Evolutionary conservation across 2,888 invertebrate genomes (phyloP).

Genomic region (Papilio gigon): DNA sequence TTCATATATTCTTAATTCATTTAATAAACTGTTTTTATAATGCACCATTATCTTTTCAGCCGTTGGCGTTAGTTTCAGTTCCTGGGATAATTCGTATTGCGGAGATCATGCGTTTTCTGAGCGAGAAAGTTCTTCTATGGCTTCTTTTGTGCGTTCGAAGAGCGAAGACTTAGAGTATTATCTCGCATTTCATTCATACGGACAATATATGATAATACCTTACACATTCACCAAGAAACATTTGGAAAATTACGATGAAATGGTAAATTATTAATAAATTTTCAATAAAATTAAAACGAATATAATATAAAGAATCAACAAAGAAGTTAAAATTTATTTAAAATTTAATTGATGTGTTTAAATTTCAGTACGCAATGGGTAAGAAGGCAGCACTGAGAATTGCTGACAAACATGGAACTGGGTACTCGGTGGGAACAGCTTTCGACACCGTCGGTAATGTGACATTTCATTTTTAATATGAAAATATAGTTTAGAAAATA

Average conservation of each 20-base stretch:
- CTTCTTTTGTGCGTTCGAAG: conserved; percentile 60
- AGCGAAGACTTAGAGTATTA: conserved; percentile 73
- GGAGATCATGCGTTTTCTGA: conserved; percentile 80
- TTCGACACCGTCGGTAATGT: conserved; percentile 68
- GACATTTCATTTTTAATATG: not conserved
- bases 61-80: conserved; percentile 51
- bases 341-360: not conserved
- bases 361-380: conserved; percentile 54
- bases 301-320: not conserved
- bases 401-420: conserved; percentile 49
- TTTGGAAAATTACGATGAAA: conserved; percentile 65
- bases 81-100: conserved; percentile 59
- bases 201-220: conserved; percentile 83
- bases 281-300: not conserved
- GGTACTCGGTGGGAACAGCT: conserved; percentile 61
- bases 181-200: conserved; percentile 85
- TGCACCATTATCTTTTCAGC: conserved; percentile 49
- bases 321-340: not conserved
- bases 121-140: conserved; percentile 69
- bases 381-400: conserved; percentile 48
- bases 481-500: too few relatives aligned
- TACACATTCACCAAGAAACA: conserved; percentile 70
- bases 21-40: not conserved
- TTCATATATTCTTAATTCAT: not conserved
- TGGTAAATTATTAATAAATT: conserved; percentile 54